Evolutionary conservation across 2,888 invertebrate genomes (phyloP), one percentile per base, ranked within the genome.

Genomic region (Galerucella pusilla): DNA sequence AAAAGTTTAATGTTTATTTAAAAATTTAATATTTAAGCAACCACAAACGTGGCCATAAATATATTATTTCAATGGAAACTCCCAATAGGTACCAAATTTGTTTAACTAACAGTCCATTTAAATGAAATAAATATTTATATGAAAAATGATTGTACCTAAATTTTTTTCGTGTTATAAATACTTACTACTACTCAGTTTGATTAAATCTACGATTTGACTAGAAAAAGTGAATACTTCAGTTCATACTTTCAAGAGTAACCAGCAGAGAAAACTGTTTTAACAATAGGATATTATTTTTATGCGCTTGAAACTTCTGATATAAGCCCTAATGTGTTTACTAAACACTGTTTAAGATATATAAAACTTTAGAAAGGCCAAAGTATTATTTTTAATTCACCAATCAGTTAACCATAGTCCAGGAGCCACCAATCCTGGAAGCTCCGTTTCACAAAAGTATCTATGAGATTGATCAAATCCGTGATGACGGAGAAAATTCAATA

Each of bases 21-120:
- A 9, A 42, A 42, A 7, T 42, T 42, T 42, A 42, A 42, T 42
- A 42, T 35, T 28, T 46, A 46, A 11, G 46, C 12, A 49, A 14
- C 46, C 12, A 49, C 5, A 52, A 6, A 52, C 35, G 35, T 42
- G 35, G 35, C 35, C 35, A 35, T 14, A n/a, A 6, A 52, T 46
- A 52, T 25, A n/a, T 49, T 52, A 20, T 20, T 28, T 52, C 45
- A 14, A 59, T 45, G 45, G 49, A 63, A 68, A 57, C 20, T 45
- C 60, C 46, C 25, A 60, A 12, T 25, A 57, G 11, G n/a, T 20
- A 60, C 12, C 60, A n/a, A 70, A 63, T 59, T 65, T 73, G 6
- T 72, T 66, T 70, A 67, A 65, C 64, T 72, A 77, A 77, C 77
- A 77, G 70, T 77, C 77, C 77, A 75, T 74, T 71, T 20, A 64